Evolutionary conservation across 53 echinoderm and acorn worm species (phyloP).

Genomic region (Glandiceps talaboti): DNA sequence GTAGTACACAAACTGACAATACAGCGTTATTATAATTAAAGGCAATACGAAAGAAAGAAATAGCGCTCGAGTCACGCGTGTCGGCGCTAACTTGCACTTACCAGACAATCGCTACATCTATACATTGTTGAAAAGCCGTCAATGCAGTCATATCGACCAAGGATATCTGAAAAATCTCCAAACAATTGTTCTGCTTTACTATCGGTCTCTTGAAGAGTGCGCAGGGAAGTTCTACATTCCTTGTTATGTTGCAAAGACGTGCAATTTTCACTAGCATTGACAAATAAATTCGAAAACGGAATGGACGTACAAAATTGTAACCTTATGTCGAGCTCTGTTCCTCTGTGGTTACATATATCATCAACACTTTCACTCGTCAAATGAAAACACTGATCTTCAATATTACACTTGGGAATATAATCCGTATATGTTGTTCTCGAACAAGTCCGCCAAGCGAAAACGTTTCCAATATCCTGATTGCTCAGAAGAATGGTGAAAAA

Average conservation of each 20-base stretch:
- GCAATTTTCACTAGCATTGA: constrained; percentile 27
- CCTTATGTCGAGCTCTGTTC: not conserved
- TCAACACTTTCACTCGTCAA: not conserved
- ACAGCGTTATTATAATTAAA: too few relatives aligned
- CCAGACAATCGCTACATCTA: not conserved
- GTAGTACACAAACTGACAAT: too few relatives aligned
- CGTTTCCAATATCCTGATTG: not conserved
- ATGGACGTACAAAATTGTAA: not conserved
- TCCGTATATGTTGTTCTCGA: not conserved
- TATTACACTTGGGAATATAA: not conserved
- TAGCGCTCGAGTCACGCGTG: not conserved
- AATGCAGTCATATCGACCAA: not conserved
- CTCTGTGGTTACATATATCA: not conserved
- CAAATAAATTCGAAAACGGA: constrained; percentile 2
- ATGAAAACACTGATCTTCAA: not conserved
- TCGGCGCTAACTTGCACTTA: not conserved
- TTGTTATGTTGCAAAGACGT: constrained; percentile 14
- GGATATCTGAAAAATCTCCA: not conserved
- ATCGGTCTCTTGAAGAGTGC: constrained; percentile 10
- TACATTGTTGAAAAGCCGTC: not conserved
- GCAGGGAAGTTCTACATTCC: constrained; percentile 16
- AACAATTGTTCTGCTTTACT: not conserved
- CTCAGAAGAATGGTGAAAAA: constrained; percentile 7
- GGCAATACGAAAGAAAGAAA: too few relatives aligned
- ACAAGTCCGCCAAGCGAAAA: not conserved